Base-by-base conservation (phyloP, 2,113 vertebrate species). In the Actenoides lindsayi region DNA sequence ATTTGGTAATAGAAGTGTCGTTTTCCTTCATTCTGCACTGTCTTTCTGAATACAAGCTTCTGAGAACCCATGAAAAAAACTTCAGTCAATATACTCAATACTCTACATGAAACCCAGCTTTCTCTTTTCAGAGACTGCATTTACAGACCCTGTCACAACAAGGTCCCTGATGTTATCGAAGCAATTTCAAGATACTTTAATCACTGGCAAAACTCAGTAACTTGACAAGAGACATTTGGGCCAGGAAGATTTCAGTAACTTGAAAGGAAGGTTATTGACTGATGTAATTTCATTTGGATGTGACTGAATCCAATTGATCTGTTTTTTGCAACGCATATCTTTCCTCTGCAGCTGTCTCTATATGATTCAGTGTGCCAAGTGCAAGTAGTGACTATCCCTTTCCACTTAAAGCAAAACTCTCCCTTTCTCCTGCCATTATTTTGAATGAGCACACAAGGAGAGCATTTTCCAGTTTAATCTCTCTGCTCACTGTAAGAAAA, bases 201-300 rank as follows among this genome's bases (percentile, higher is more conserved):
- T 99, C 98, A 98, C 50, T 98, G 98, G 97, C 90, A 98, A 97
- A 98, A 98, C 97, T 97, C 97, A 98, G 97, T 86, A 94, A 97
- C 93, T 87, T 96, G 93, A 97, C 91, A 98, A 91, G 87, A 96
- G 77, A 97, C 96, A 92, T 93, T 68, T 96, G 85, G 92, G 92
- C 85, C 57, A 94, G 79, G 71, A 98, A 97, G 96, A 98, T 97
- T 98, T 98, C 98, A 98, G 98, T 98, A 97, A 98, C 94, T 98
- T 98, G 98, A 98, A 98, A 98, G 97, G 98, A 96, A 96, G 95
- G 74, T 96, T 98, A 99, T 93, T 98, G 98, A 99, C 97, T 98
- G 97, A 98, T 98, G 96, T 98, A 98, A 98, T 99, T 98, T 98
- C 97, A 98, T 98, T 98, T 97, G 98, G 97, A 94, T 96, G 93